Conservation (phyloP, 35 echinoderm and acorn worm species). For the Stichopus chloronotus region DNA sequence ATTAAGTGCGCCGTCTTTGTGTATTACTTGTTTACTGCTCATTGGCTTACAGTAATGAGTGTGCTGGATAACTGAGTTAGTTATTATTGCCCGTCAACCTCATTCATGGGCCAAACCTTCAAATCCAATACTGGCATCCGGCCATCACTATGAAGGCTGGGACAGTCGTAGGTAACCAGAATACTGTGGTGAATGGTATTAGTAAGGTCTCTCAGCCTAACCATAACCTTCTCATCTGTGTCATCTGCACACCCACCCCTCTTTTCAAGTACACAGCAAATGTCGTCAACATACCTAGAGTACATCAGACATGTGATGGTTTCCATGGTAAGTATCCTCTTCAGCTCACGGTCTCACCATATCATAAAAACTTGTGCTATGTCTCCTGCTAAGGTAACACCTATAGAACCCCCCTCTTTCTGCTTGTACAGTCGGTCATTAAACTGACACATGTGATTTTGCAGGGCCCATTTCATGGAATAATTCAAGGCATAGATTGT, state of each 20-base stretch:
- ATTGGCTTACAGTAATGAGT: background rate
- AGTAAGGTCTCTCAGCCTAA: background rate
- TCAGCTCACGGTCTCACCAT: background rate
- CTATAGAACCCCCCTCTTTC: background rate
- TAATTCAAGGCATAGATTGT: constrained; percentile 41
- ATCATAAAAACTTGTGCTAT: background rate
- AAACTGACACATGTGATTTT: constrained; percentile 30
- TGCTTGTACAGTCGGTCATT: background rate
- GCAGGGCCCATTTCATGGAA: constrained; percentile 23
- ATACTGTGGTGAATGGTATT: constrained; percentile 24
- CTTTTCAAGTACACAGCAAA: background rate
- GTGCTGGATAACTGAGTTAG: background rate
- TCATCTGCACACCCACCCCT: background rate
- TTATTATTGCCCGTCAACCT: background rate
- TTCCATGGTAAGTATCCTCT: background rate
- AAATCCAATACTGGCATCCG: constrained; percentile 14
- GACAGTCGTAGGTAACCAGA: constrained; percentile 2
- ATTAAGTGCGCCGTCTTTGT: constrained; percentile 38
- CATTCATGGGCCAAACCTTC: background rate
- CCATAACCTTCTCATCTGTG: background rate
- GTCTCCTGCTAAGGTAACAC: background rate
- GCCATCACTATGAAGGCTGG: background rate
- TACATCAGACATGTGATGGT: background rate
- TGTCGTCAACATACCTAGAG: background rate
- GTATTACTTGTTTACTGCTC: constrained; percentile 14